Base-by-base conservation (phyloP, 2,888 invertebrate genomes). In the Cephus runcator region DNA sequence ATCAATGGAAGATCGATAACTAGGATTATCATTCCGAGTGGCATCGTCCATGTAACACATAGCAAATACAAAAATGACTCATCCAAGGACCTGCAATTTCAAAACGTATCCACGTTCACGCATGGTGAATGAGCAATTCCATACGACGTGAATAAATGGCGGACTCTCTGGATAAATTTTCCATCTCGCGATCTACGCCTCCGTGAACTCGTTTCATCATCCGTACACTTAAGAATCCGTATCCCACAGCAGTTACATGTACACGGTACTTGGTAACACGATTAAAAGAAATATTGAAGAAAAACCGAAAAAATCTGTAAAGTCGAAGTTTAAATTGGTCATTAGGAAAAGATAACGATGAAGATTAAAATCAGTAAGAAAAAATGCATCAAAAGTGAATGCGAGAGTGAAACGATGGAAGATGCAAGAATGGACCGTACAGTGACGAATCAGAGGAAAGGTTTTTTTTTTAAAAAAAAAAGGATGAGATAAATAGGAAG, bases 1-100 rank as follows among this genome's bases (percentile, higher is more conserved):
- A 56, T 23, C 56, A 23, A 23, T 56, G 23, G 77, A 79, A 86
- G 86, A 85, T 85, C 85, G 83, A 84, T 85, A 82, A 82, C 79
- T 81, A 79, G 84, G 86, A 86, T 86, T 85, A 86, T 84, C 83
- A 83, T 85, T 83, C 82, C 84, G 84, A 85, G 85, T 84, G 84
- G 84, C 81, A 84, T 84, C 83, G 85, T 85, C 85, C 86, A 82
- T 85, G 85, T 86, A 86, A 86, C 85, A 86, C 86, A 85, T 86
- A 83, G 82, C 81, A 83, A 78, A 82, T 81, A 84, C 82, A 86
- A 86, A 86, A 82, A 79, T 69, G 78, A 80, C 78, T 79, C 23
- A 56, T 78, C 83, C 85, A 86, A 86, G 86, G 86, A 83, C 84
- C 83, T 81, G 77, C 82, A 83, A 82, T 84, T 84, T 86, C 84